Conservation (phyloP, 2,113 vertebrate genomes). For the Acanthisitta chloris region DNA sequence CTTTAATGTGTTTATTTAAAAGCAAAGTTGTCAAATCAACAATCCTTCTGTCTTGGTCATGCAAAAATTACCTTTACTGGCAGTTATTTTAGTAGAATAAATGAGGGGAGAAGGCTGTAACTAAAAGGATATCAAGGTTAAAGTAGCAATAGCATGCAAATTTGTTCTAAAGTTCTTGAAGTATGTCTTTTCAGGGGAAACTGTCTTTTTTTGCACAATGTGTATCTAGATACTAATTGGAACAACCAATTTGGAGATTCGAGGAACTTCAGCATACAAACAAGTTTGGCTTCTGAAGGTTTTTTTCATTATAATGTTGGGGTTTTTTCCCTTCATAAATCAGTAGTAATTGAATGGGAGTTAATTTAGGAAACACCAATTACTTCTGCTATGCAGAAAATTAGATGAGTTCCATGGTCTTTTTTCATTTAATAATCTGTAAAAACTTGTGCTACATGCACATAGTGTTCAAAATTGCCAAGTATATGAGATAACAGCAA, state of each 20-base stretch:
- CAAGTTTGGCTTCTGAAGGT: rapidly evolving
- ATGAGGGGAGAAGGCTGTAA: rapidly evolving
- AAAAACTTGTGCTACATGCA: not conserved
- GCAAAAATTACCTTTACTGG: not conserved
- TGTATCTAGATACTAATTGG: not conserved
- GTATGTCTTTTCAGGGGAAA: not conserved
- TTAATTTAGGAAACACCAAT: not conserved
- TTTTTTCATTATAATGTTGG: not conserved
- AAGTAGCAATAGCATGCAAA: not conserved
- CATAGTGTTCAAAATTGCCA: not conserved
- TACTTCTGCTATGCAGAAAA: not conserved
- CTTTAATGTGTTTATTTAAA: not conserved
- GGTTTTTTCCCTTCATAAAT: rapidly evolving
- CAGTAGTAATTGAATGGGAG: not conserved
- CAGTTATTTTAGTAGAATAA: not conserved
- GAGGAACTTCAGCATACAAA: not conserved
- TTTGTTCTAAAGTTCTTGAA: not conserved
- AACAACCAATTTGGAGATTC: not conserved
- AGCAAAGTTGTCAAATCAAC: not conserved
- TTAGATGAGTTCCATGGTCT: rapidly evolving
- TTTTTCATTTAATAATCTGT: not conserved
- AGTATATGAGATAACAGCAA: not conserved
- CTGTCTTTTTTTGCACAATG: not conserved
- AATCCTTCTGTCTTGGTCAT: not conserved
- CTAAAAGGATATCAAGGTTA: not conserved